phyloP scores from a whole-genome alignment of 2,888 invertebrate genomes.

The Parasteatoda lunata region DNA sequence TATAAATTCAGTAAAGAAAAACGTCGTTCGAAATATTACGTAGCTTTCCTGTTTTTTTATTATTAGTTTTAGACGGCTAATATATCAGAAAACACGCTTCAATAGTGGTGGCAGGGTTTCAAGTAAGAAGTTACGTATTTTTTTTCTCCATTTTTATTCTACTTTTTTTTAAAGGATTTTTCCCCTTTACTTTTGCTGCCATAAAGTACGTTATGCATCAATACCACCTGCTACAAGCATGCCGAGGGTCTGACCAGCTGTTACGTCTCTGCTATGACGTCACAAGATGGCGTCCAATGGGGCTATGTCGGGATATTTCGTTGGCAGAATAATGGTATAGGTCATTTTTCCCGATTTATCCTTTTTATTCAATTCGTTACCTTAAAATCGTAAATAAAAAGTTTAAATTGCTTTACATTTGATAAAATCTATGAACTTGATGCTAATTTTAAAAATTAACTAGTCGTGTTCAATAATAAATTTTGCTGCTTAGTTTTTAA shows the following conservation, averaged over 20 bases:
- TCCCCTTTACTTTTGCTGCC: slow-evolving; percentile 41
- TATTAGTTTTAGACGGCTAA: slow-evolving; percentile 59
- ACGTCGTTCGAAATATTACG: slow-evolving; percentile 38
- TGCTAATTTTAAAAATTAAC: too few species aligned
- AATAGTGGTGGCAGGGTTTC: slow-evolving; percentile 37
- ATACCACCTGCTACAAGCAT: slow-evolving; percentile 62
- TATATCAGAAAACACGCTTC: slow-evolving; percentile 62
- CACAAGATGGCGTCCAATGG: slow-evolving; percentile 45
- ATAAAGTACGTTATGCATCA: slow-evolving; percentile 66
- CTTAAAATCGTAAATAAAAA: too few species aligned
- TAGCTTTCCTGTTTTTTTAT: slow-evolving; percentile 36
- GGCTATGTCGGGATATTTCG: background rate
- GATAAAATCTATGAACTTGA: too few species aligned
- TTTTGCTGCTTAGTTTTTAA: too few species aligned
- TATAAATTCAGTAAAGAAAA: slow-evolving; percentile 46
- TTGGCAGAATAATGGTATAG: background rate
- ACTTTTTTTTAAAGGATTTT: slow-evolving; percentile 32
- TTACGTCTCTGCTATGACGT: slow-evolving; percentile 63
- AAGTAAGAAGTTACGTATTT: slow-evolving; percentile 23
- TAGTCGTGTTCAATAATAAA: too few species aligned
- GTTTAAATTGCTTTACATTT: too few species aligned
- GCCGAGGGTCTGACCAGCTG: slow-evolving; percentile 62
- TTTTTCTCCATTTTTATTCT: slow-evolving; percentile 26
- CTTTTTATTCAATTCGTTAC: too few species aligned
- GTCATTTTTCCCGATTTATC: background rate